These are phyloP conservation scores for Acestrorhynchus altus DNA, from an alignment of 2,797 vertebrate species.

Conservation along the genomic window DNA sequence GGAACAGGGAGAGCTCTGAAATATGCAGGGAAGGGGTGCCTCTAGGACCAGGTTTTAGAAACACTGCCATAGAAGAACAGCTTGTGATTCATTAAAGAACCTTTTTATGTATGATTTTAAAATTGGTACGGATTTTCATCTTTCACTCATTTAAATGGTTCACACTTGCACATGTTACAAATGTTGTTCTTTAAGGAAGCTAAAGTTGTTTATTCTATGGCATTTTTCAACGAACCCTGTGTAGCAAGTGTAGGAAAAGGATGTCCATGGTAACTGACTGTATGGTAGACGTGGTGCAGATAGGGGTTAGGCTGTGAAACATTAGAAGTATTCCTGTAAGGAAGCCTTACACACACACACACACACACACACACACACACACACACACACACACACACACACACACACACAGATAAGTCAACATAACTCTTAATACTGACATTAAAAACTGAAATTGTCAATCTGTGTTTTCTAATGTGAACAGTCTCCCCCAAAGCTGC, in stretches of 20 bases:
- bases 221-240: too few species aligned
- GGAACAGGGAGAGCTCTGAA: too few species aligned
- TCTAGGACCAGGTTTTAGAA: too few species aligned
- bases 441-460: constrained; percentile 16
- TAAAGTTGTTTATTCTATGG: too few species aligned
- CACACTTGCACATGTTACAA: too few species aligned
- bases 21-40: too few species aligned
- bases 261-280: neutral
- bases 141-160: too few species aligned
- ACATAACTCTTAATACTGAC: constrained; percentile 2
- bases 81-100: too few species aligned
- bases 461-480: constrained; percentile 19
- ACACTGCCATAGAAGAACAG: too few species aligned
- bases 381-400: neutral
- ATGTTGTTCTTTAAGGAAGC: too few species aligned
- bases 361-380: neutral
- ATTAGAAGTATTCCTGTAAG: neutral
- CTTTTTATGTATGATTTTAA: too few species aligned
- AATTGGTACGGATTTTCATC: too few species aligned
- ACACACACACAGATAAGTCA: constrained; percentile 1
- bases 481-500: neutral
- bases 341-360: constrained; percentile 21
- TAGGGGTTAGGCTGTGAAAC: neutral
- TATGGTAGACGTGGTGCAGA: neutral
- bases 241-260: neutral